Percentiles rank a stretch among this genome's conserved stretches.
Evolutionary conservation across 2,888 invertebrate genomes (phyloP).

Genomic region (Poecilobothrus nobilitatus): DNA sequence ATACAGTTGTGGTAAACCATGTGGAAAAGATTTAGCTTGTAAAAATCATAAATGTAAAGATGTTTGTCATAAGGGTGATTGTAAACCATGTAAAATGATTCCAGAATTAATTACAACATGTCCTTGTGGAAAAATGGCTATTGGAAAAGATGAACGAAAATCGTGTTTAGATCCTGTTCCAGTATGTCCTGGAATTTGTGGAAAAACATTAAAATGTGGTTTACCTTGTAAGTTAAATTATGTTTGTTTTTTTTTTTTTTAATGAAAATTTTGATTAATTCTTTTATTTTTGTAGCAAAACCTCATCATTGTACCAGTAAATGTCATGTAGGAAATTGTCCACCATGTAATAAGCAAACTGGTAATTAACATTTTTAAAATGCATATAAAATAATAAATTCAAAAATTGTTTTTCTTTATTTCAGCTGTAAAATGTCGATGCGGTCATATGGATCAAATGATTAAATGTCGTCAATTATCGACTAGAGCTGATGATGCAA

Average conservation of each 20-base stretch:
- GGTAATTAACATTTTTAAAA: background rate
- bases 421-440: constrained; percentile 64
- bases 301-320: constrained; percentile 56
- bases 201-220: constrained; percentile 60
- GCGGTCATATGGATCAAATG: constrained; percentile 75
- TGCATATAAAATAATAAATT: too few relatives aligned
- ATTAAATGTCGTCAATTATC: constrained; percentile 66
- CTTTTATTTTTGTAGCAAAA: constrained; percentile 36
- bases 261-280: constrained; percentile 16
- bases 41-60: constrained; percentile 61
- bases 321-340: constrained; percentile 66
- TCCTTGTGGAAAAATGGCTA: constrained; percentile 63
- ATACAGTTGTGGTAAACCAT: constrained; percentile 56
- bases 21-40: constrained; percentile 54
- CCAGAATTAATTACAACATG: constrained; percentile 58
- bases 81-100: constrained; percentile 55
- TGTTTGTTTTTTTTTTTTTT: too few relatives aligned
- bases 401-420: background rate
- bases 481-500: constrained; percentile 61
- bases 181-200: constrained; percentile 63
- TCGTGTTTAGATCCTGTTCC: constrained; percentile 76
- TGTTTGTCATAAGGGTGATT: constrained; percentile 60
- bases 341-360: constrained; percentile 66
- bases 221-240: constrained; percentile 48
- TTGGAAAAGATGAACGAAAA: constrained; percentile 46